These are phyloP conservation scores for Trichogramma dendrolimi DNA, from an alignment of 2,888 invertebrate species.

Conservation along the genomic window DNA sequence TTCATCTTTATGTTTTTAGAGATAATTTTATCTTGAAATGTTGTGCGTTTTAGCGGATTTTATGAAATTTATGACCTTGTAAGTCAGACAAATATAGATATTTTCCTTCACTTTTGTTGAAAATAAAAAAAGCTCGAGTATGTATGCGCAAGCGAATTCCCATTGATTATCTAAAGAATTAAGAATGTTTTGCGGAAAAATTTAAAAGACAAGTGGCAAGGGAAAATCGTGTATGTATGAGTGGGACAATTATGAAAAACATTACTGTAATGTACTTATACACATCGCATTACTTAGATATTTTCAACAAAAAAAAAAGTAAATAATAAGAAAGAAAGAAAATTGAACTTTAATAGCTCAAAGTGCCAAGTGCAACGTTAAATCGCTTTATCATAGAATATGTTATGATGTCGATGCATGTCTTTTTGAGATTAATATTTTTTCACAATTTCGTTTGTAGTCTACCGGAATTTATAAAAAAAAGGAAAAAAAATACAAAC, in stretches of 20 bases:
- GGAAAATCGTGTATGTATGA: neutral
- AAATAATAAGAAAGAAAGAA: neutral
- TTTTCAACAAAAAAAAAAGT: no score
- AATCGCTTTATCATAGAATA: neutral
- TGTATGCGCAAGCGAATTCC: neutral
- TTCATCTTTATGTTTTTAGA: conserved; percentile 32
- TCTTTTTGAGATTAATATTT: no score
- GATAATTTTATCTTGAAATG: conserved; percentile 30
- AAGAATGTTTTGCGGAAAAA: neutral
- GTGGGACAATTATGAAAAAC: neutral
- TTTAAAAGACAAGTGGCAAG: neutral
- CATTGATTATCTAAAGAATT: neutral
- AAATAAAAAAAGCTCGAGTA: neutral
- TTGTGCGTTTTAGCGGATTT: conserved; percentile 27
- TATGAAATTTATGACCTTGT: conserved; percentile 22
- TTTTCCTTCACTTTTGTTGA: neutral
- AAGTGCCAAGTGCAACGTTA: conserved; percentile 23
- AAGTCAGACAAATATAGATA: conserved; percentile 2
- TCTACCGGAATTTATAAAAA: no score
- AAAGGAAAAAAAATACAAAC: no score
- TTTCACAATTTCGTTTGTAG: no score
- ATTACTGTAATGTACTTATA: neutral
- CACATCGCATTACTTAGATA: no score
- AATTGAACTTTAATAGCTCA: conserved; percentile 17
- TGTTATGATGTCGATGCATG: no score